Percentiles rank a stretch among this genome's conserved stretches.
Conservation (phyloP, 1,140 invertebrate species). For the Heliconius nattereri region DNA sequence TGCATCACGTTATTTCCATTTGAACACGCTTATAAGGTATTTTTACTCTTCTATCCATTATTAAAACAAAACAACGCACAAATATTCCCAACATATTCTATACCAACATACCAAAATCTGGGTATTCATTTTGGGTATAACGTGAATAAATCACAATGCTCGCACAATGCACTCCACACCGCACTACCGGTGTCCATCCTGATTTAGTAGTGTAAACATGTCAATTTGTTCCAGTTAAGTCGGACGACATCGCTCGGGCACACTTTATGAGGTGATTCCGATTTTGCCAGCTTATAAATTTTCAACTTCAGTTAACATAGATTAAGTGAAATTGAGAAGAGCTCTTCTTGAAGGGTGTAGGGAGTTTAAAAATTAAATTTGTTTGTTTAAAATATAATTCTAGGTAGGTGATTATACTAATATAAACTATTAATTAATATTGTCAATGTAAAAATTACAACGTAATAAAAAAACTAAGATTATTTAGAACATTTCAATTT, state of each 20-base stretch:
- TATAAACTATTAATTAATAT: too few species aligned
- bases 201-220: conserved; percentile 62
- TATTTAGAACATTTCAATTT: too few species aligned
- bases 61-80: neutral
- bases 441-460: too few species aligned
- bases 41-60: too few species aligned
- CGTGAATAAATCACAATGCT: conserved; percentile 54
- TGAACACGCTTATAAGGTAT: too few species aligned
- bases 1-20: too few species aligned
- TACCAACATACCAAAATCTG: conserved; percentile 38
- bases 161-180: conserved; percentile 30
- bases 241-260: conserved; percentile 46
- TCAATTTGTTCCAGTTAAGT: conserved; percentile 59
- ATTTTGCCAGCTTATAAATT: conserved; percentile 69
- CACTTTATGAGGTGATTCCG: conserved; percentile 58
- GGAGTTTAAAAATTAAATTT: too few species aligned
- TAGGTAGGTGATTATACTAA: too few species aligned
- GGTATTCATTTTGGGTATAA: conserved; percentile 50
- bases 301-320: conserved; percentile 2
- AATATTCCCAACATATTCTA: neutral
- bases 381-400: too few species aligned
- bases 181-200: conserved; percentile 33
- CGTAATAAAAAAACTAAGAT: too few species aligned
- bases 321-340: neutral
- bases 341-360: neutral